These are phyloP conservation scores for Pseudorhombus dupliciocellatus DNA, from an alignment of 2,113 vertebrate genomes.

Conservation along the genomic window DNA sequence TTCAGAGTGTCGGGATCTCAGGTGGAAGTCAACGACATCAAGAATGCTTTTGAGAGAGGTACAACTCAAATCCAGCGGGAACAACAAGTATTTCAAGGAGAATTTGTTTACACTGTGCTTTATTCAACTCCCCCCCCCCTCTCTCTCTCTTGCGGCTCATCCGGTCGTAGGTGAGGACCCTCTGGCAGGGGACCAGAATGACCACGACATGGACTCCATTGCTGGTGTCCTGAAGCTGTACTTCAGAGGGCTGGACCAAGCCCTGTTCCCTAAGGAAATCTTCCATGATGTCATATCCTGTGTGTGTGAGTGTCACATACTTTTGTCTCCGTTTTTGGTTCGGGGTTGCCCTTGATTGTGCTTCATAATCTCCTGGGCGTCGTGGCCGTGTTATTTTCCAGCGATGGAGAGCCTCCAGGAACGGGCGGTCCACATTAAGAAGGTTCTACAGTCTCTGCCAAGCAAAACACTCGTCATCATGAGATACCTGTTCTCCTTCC, in stretches of 20 bases:
- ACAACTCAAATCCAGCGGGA: conserved; percentile 8
- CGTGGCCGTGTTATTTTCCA: conserved; percentile 69
- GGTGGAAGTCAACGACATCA: conserved; percentile 98
- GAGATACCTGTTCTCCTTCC: conserved; percentile 99
- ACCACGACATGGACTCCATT: conserved; percentile 99
- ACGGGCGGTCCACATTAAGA: conserved; percentile 90
- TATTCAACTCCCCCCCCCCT: not conserved
- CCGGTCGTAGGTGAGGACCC: conserved; percentile 89
- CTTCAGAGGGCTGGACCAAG: conserved; percentile 92
- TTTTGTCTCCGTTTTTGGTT: not conserved
- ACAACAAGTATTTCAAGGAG: conserved; percentile 1
- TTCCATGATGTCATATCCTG: conserved; percentile 97
- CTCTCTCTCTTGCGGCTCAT: not conserved
- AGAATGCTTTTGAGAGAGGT: conserved; percentile 99
- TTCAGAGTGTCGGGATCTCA: conserved; percentile 98
- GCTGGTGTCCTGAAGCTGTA: conserved; percentile 97
- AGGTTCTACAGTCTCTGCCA: conserved; percentile 88
- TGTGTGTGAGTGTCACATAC: conserved; percentile 88
- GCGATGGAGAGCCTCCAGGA: conserved; percentile 96
- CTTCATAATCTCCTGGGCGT: conserved; percentile 73
- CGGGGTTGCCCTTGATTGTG: conserved; percentile 16
- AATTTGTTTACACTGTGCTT: not conserved
- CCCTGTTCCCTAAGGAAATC: conserved; percentile 98
- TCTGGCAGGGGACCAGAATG: conserved; percentile 95
- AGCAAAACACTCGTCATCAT: conserved; percentile 93